Conservation (phyloP, 1,140 invertebrate species). For the Scylla paramamosain region DNA sequence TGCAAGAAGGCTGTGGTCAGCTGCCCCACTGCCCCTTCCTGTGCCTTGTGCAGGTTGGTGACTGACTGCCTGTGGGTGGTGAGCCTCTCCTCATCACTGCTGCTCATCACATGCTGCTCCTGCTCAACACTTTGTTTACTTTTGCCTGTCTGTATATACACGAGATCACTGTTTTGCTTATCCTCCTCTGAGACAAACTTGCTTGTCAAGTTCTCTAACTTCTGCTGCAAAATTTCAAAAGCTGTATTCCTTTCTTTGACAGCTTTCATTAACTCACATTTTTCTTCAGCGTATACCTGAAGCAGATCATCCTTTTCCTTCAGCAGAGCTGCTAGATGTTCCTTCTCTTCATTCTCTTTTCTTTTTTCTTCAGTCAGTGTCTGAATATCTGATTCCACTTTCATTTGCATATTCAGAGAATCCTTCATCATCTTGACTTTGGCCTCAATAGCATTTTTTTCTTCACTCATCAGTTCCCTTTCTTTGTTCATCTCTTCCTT, state of each 20-base stretch:
- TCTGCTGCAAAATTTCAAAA: too few species aligned
- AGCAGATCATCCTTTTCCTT: not conserved
- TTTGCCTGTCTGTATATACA: too few species aligned
- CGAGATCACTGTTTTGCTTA: too few species aligned
- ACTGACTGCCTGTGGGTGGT: too few species aligned
- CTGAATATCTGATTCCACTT: not conserved
- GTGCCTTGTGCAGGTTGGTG: not conserved
- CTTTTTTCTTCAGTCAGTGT: not conserved
- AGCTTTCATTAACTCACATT: too few species aligned
- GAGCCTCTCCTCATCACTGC: too few species aligned
- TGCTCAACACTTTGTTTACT: too few species aligned
- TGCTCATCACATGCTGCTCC: too few species aligned
- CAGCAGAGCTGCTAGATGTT: not conserved
- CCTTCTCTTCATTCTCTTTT: not conserved
- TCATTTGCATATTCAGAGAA: not conserved
- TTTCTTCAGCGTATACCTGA: too few species aligned
- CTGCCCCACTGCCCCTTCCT: not conserved
- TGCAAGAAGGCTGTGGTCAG: not conserved
- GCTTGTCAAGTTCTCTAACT: too few species aligned
- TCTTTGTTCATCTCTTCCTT: not conserved
- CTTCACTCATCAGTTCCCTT: not conserved
- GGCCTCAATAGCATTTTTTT: not conserved
- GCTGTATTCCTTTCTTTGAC: too few species aligned
- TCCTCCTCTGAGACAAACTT: too few species aligned
- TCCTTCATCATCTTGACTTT: not conserved